Evolutionary conservation across 2,888 invertebrate species (phyloP).

Genomic region (Sarcophaga variegata): DNA sequence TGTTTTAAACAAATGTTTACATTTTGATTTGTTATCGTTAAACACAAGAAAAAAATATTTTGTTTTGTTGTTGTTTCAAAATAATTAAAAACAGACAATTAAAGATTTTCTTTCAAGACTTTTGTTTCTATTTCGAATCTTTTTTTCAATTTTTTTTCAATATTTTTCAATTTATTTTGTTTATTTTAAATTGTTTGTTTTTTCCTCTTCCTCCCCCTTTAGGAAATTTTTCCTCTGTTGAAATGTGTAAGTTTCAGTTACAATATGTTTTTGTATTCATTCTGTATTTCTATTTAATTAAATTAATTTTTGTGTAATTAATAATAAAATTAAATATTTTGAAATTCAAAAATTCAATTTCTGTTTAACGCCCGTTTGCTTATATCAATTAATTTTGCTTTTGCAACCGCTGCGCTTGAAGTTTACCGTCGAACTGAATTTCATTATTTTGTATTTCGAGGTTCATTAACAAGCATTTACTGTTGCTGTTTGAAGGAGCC

Average conservation of each 20-base stretch:
- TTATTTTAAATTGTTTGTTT: conserved; percentile 29
- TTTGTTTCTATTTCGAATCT: background rate
- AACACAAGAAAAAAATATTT: background rate
- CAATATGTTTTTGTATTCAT: too few species aligned
- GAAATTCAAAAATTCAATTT: background rate
- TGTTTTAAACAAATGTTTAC: conserved; percentile 40
- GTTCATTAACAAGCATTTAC: conserved; percentile 40
- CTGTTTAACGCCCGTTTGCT: conserved; percentile 34
- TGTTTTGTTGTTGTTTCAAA: too few species aligned
- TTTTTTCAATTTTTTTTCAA: background rate
- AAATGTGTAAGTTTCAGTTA: background rate
- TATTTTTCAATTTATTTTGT: background rate
- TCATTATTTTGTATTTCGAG: conserved; percentile 40
- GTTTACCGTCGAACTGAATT: conserved; percentile 65
- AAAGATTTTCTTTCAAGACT: background rate
- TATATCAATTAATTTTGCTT: background rate
- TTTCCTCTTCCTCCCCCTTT: background rate
- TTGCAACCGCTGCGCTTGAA: conserved; percentile 64
- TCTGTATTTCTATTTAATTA: background rate
- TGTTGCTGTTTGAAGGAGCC: too few species aligned
- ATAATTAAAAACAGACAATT: too few species aligned
- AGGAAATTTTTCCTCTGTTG: background rate
- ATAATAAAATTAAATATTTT: too few species aligned
- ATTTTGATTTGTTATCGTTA: conserved; percentile 34
- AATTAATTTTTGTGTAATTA: background rate